These are phyloP conservation scores for Calvadosia cruxmelitensis DNA, from an alignment of 30 jellyfish, hydroid and myxozoan genomes.

Conservation along the genomic window DNA sequence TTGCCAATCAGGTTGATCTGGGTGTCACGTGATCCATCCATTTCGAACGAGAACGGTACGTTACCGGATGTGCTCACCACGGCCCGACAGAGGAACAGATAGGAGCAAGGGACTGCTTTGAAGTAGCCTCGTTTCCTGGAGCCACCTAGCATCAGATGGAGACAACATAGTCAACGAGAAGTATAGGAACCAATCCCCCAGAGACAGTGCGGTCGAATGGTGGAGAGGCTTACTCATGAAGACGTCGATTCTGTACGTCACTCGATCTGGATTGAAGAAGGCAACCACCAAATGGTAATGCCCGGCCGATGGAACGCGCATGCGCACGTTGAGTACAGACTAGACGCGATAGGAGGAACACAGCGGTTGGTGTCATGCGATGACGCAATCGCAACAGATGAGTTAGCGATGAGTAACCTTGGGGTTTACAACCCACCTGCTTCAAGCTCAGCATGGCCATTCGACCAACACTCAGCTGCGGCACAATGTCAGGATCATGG, in stretches of 20 bases:
- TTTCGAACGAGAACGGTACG: conserved; percentile 19
- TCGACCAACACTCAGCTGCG: conserved; percentile 11
- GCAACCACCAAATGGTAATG: conserved; percentile 39
- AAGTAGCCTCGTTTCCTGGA: conserved; percentile 27
- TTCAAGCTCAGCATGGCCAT: conserved; percentile 42
- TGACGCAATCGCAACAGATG: not conserved
- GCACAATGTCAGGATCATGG: conserved; percentile 48
- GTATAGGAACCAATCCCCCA: not conserved
- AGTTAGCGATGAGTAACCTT: not conserved
- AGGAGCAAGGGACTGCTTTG: conserved; percentile 43
- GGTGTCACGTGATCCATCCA: not conserved
- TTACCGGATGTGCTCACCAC: conserved; percentile 19
- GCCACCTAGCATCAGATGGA: conserved; percentile 2
- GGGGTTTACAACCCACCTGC: too few relatives aligned
- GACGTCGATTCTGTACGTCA: conserved; percentile 29
- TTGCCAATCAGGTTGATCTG: conserved; percentile 25
- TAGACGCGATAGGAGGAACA: conserved; percentile 1
- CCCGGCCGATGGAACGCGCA: conserved; percentile 20
- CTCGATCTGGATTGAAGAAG: conserved; percentile 51
- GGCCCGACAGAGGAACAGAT: conserved; percentile 50
- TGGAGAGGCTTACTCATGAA: too few relatives aligned
- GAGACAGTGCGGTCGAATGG: too few relatives aligned
- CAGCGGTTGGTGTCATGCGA: not conserved
- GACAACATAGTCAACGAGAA: too few relatives aligned
- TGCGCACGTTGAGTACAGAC: conserved; percentile 31